A percentile compares a stretch with the other conserved stretches of the same genome.
phyloP scores from a whole-genome alignment of 2,888 invertebrate genomes.

The Patella caerulea region DNA sequence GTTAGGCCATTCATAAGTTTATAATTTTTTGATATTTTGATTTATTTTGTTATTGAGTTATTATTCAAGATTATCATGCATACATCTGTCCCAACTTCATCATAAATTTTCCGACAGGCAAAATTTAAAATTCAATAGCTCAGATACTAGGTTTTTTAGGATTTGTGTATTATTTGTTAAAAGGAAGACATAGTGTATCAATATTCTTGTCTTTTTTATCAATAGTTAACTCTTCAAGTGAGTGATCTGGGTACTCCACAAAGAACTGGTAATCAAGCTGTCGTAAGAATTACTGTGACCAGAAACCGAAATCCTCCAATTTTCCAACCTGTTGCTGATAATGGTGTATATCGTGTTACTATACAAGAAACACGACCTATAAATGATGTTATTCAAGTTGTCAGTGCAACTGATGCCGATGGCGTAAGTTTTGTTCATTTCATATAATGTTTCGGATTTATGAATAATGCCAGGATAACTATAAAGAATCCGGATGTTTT shows the following conservation, averaged over 20 bases:
- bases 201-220: no score
- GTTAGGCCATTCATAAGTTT: not conserved
- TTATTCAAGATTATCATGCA: no score
- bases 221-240: no score
- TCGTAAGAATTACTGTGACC: slow-evolving; percentile 15
- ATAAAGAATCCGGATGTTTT: no score
- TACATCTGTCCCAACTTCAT: no score
- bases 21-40: slow-evolving; percentile 2
- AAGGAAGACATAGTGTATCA: no score
- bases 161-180: no score
- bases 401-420: not conserved
- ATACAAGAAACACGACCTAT: not conserved
- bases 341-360: not conserved
- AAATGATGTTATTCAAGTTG: not conserved
- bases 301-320: slow-evolving; percentile 16
- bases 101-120: no score
- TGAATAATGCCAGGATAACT: no score
- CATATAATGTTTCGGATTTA: not conserved
- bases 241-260: slow-evolving; percentile 16
- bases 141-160: no score
- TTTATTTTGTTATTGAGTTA: no score
- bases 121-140: no score
- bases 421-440: slow-evolving; percentile 2
- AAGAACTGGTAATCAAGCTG: not conserved
- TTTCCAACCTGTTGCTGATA: slow-evolving; percentile 36